A percentile compares a stretch with the other conserved stretches of the same genome.
Conservation (phyloP, 1,140 invertebrate species). For the Aphelenchoides besseyi region DNA sequence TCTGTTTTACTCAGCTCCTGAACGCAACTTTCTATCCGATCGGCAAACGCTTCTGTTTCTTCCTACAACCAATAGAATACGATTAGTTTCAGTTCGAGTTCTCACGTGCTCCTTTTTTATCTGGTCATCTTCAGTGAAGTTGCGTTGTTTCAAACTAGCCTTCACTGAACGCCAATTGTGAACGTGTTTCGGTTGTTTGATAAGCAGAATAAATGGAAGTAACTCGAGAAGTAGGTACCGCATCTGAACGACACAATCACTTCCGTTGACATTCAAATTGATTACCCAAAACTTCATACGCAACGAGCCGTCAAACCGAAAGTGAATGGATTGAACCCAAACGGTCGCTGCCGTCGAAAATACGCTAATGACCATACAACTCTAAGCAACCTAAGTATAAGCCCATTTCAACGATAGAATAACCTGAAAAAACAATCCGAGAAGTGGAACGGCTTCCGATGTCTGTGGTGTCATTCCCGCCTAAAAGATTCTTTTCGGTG, state of each 20-base stretch:
- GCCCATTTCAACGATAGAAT: no score
- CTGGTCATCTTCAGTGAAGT: neutral
- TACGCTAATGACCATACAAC: constrained; percentile 52
- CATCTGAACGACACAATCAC: constrained; percentile 38
- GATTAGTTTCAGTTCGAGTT: constrained; percentile 15
- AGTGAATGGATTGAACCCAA: constrained; percentile 55
- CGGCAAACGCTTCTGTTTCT: constrained; percentile 10
- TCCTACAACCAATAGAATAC: constrained; percentile 8
- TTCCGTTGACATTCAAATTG: neutral
- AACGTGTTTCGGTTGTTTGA: constrained; percentile 38
- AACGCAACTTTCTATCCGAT: neutral
- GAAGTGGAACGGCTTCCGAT: constrained; percentile 90
- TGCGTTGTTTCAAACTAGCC: constrained; percentile 33
- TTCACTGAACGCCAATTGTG: constrained; percentile 40
- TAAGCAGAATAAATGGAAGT: constrained; percentile 44
- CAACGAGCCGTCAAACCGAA: constrained; percentile 33
- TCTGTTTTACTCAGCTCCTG: neutral
- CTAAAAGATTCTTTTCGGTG: no score
- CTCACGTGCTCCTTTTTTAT: neutral
- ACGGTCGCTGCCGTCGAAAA: constrained; percentile 50
- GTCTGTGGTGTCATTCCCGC: constrained; percentile 83
- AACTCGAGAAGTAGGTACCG: constrained; percentile 48
- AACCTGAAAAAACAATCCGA: constrained; percentile 75
- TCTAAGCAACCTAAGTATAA: no score
- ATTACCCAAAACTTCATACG: constrained; percentile 56